Evolutionary conservation across 2,797 vertebrate genomes (phyloP).

Genomic region (Xiphophorus birchmanni): DNA sequence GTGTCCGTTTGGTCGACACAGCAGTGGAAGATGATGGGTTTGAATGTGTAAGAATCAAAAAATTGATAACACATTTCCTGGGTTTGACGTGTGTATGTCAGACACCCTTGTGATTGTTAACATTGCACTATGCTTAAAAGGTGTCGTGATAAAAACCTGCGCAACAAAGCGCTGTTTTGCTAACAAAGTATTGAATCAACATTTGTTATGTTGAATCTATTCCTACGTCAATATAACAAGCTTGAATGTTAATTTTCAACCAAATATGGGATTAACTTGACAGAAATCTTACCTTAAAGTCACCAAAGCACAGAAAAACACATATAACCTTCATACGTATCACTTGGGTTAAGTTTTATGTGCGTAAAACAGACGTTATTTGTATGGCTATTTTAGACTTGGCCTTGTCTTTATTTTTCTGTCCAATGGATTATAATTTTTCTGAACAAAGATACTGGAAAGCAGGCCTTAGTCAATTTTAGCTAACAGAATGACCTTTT

Average conservation of each 20-base stretch:
- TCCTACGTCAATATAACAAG: not conserved
- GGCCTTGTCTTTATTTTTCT: not conserved
- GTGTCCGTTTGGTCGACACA: constrained; percentile 3
- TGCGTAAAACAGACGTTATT: not conserved
- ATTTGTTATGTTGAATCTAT: not conserved
- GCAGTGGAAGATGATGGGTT: constrained; percentile 29
- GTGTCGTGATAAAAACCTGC: not conserved
- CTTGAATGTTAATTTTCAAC: not conserved
- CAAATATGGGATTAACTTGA: not conserved
- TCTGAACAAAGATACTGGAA: not conserved
- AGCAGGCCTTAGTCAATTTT: not conserved
- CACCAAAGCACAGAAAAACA: not conserved
- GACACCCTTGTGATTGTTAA: not conserved
- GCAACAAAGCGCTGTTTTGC: not conserved
- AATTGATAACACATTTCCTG: not conserved
- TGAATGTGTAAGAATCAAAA: constrained; percentile 20
- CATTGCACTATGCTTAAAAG: not conserved
- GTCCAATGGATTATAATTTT: not conserved
- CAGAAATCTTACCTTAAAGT: not conserved
- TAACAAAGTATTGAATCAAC: not conserved
- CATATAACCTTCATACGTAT: not conserved
- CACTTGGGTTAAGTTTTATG: not conserved
- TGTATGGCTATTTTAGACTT: not conserved
- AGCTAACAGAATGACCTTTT: not conserved
- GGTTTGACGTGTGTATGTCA: not conserved